Evolutionary conservation across 2,797 vertebrate genomes (phyloP), one percentile per base, ranked within the genome.

Genomic region (Bucorvus abyssinicus): DNA sequence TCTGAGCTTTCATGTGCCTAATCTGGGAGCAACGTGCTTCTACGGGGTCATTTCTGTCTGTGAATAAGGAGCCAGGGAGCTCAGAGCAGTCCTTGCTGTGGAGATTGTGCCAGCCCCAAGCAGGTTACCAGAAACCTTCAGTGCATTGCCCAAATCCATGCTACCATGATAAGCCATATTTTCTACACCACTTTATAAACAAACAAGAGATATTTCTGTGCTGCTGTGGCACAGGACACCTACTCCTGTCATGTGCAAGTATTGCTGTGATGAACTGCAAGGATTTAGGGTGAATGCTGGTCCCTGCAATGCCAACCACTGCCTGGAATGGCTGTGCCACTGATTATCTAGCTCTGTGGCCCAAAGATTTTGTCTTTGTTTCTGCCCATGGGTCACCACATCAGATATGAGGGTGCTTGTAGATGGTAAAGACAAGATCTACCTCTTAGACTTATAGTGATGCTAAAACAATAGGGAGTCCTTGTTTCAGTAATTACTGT

Each of bases 61-160:
- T 5, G 6, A 11, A 9, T 14, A 8, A 0, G 4, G 17, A 71
- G 12, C 3, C 0, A 1, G 5, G 52, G 24, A 78, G 7, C 29
- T 50, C 30, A 0, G 2, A 64, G n/a, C 8, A 15, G 7, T 27
- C 38, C 26, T 20, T 57, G 29, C n/a, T 47, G 24, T 14, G 21
- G 29, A 50, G 40, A 26, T 1, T 36, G 7, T 40, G 15, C 14
- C 49, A 80, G 40, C 4, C 13, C 13, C 5, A 9, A 6, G 14
- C 9, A 27, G 32, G 10, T 15, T 67, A 15, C 9, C 9, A 26
- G 22, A 82, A 85, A 12, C 2, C 14, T 57, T 56, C 7, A 6
- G 4, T 22, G 14, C 5, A 2, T 18, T 40, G 17, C 20, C 13
- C n/a, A 53, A 11, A 2, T 2, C 19, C 29, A 36, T 2, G 1